Evolutionary conservation across 2,888 invertebrate species (phyloP), one percentile per base, ranked within the genome.

Genomic region (Cephus sareptanus): DNA sequence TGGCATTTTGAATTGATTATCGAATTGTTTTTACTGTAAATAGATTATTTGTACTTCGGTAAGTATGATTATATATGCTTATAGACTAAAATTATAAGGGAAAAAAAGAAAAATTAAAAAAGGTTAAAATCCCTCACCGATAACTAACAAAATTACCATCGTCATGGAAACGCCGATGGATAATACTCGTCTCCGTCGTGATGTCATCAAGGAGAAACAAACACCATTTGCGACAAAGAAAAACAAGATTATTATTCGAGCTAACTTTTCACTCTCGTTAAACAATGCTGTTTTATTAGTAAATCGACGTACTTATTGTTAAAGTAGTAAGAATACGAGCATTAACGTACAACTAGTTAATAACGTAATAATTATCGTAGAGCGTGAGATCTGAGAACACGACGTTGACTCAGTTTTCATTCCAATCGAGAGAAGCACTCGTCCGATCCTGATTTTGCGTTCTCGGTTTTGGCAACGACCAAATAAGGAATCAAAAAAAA

Each of bases 371-470:
- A 70, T 31, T 31, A 70, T 33, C 70, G 70, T 70, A 70, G 70
- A 30, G 30, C 70, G 84, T 90, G 90, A 90, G 90, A 90, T 90
- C 90, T 89, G 89, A 88, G 87, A 89, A 87, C 85, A 87, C 87
- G 89, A 88, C 88, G 87, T 88, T 84, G 85, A 84, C 86, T 87
- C 73, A 68, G 56, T 71, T 69, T 31, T 12, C 23, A 12, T 40
- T 70, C 77, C 69, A 69, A 70, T 73, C 73, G 74, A 34, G 56
- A 71, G 37, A 12, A 56, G 76, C 73, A 71, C 73, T 77, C 70
- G 56, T 73, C 40, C 70, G 70, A 37, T 31, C 30, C 31, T 33
- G 70, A 11, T n/a, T 23, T 76, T 56, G 35, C 75, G 69, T 30
- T 35, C 75, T 69, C 70, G 40, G 70, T 35, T 40, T 78, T 71